phyloP scores from a whole-genome alignment of 2,797 vertebrate genomes.

The Channallabes apus region DNA sequence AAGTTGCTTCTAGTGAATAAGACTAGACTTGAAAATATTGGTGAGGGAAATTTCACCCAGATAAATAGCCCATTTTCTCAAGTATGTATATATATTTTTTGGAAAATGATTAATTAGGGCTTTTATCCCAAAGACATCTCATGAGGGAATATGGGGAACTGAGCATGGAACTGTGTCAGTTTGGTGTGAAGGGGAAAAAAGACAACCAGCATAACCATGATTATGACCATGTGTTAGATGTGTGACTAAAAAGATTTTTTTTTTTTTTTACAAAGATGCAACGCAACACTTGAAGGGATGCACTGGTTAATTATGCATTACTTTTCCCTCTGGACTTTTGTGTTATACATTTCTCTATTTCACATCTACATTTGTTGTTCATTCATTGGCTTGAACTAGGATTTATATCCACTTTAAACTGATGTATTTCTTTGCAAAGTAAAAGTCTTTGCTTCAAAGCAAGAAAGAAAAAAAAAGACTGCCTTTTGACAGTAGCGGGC shows the following conservation, averaged over 20 bases:
- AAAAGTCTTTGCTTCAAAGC: background rate
- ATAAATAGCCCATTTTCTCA: conserved; percentile 29
- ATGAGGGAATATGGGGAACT: conserved; percentile 10
- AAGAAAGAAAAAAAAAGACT: too few species aligned
- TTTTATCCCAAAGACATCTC: conserved; percentile 29
- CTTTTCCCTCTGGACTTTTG: conserved; percentile 1
- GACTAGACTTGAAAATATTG: conserved; percentile 29
- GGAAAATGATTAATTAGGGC: conserved; percentile 33
- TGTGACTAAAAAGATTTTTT: conserved; percentile 20
- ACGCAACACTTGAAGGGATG: background rate
- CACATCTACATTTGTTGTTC: conserved; percentile 16
- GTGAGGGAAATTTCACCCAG: conserved; percentile 46
- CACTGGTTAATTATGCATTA: conserved; percentile 47
- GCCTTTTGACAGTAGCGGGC: conserved; percentile 46
- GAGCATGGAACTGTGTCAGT: conserved; percentile 32
- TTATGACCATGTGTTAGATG: conserved; percentile 23
- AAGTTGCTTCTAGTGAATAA: conserved; percentile 56
- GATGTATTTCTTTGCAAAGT: conserved; percentile 3
- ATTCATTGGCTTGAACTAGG: conserved; percentile 28
- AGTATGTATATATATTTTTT: conserved; percentile 7
- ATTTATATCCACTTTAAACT: conserved; percentile 20
- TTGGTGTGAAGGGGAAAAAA: background rate
- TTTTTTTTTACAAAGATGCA: conserved; percentile 2
- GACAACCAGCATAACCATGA: background rate
- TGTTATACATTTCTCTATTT: background rate